Conservation (phyloP, 2,797 vertebrate species). For the Silurus lanzhouensis region DNA sequence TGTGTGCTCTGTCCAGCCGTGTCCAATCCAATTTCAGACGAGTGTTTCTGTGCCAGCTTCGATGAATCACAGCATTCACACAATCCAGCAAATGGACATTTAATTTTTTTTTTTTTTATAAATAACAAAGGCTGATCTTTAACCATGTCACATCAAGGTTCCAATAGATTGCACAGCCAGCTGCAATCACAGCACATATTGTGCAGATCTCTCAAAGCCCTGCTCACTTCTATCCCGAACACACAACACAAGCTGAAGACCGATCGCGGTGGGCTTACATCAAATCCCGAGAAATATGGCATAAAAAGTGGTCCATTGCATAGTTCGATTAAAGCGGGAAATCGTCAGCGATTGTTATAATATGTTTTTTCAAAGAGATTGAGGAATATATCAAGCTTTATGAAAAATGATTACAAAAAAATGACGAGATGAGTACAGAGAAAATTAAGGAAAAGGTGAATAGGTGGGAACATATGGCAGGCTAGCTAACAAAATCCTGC, state of each 20-base stretch:
- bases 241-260: background rate
- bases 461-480: slow-evolving; percentile 15
- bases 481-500: slow-evolving; percentile 12
- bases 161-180: background rate
- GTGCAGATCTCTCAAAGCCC: background rate
- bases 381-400: background rate
- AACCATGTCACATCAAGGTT: background rate
- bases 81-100: background rate
- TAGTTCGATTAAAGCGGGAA: background rate
- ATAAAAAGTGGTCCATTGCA: background rate
- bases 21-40: background rate
- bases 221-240: background rate
- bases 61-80: slow-evolving; percentile 18
- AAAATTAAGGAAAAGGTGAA: slow-evolving; percentile 35
- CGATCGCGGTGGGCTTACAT: background rate
- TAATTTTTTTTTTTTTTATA: background rate
- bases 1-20: background rate
- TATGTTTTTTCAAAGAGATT: background rate
- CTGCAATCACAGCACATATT: background rate
- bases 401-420: background rate
- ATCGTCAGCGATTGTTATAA: background rate
- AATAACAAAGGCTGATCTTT: background rate
- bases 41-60: slow-evolving; percentile 4
- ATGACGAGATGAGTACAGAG: background rate
- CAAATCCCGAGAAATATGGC: background rate